A percentile compares a stretch with the other conserved stretches of the same genome.
Evolutionary conservation across 2,113 vertebrate species (phyloP).

Genomic region (Lipophrys pholis): DNA sequence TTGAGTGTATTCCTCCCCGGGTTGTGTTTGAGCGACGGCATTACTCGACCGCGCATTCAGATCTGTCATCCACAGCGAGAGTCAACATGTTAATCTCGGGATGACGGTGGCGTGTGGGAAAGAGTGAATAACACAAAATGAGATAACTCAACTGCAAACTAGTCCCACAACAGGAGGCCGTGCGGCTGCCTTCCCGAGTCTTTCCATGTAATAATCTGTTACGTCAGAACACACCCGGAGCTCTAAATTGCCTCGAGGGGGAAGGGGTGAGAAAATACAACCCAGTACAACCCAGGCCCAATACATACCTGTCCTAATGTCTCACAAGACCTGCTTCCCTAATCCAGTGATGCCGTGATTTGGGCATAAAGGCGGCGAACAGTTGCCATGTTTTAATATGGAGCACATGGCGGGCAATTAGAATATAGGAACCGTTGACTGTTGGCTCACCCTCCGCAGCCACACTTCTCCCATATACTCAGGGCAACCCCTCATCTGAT

Average conservation of each 20-base stretch:
- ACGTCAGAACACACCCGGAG: constrained; percentile 49
- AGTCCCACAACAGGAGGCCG: constrained; percentile 38
- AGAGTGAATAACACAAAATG: constrained; percentile 36
- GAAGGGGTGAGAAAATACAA: constrained; percentile 49
- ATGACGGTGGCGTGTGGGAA: constrained; percentile 45
- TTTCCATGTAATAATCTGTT: constrained; percentile 65
- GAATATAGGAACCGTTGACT: constrained; percentile 44
- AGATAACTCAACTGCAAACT: constrained; percentile 46
- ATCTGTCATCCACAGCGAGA: constrained; percentile 29
- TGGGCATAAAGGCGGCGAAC: constrained; percentile 16
- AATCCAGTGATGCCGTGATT: constrained; percentile 34
- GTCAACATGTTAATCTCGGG: constrained; percentile 33
- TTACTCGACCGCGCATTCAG: constrained; percentile 39
- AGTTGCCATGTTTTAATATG: constrained; percentile 57
- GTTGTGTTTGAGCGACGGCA: constrained; percentile 36
- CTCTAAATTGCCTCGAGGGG: constrained; percentile 38
- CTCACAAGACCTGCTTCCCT: constrained; percentile 48
- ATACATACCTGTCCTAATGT: constrained; percentile 32
- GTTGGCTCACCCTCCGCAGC: constrained; percentile 44
- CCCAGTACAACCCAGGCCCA: constrained; percentile 6
- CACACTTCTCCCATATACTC: constrained; percentile 49
- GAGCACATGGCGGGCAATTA: constrained; percentile 60
- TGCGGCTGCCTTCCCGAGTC: constrained; percentile 42
- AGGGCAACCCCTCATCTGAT: constrained; percentile 63
- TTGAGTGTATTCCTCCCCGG: constrained; percentile 3